Conservation (phyloP, 2,113 vertebrate genomes). For the Coturnix japonica region DNA sequence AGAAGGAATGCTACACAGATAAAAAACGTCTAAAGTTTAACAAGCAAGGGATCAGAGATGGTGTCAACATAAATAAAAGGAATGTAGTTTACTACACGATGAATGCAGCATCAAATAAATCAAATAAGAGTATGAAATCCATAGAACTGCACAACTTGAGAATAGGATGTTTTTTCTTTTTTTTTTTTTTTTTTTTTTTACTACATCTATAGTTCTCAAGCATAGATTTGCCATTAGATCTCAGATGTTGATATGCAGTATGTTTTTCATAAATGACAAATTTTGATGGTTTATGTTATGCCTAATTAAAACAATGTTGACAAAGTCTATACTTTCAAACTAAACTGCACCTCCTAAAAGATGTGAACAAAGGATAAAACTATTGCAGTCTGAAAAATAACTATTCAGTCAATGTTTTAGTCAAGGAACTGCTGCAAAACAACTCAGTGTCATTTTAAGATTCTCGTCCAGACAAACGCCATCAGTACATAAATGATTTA, state of each 20-base stretch:
- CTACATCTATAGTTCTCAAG: background rate
- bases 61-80: background rate
- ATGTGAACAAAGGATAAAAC: background rate
- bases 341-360: background rate
- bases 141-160: background rate
- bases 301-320: background rate
- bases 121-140: background rate
- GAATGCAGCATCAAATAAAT: background rate
- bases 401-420: background rate
- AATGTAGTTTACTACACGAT: background rate
- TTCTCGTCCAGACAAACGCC: background rate
- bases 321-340: background rate
- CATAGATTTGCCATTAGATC: background rate
- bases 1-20: background rate
- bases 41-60: background rate
- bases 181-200: background rate
- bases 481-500: background rate
- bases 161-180: background rate
- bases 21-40: background rate
- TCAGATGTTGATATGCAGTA: rapidly evolving
- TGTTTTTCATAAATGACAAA: background rate
- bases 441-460: background rate
- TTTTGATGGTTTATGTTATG: rapidly evolving
- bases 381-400: background rate
- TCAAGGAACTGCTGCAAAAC: background rate